Evolutionary conservation across 2,888 invertebrate species (phyloP).

Genomic region (Sesia apiformis): DNA sequence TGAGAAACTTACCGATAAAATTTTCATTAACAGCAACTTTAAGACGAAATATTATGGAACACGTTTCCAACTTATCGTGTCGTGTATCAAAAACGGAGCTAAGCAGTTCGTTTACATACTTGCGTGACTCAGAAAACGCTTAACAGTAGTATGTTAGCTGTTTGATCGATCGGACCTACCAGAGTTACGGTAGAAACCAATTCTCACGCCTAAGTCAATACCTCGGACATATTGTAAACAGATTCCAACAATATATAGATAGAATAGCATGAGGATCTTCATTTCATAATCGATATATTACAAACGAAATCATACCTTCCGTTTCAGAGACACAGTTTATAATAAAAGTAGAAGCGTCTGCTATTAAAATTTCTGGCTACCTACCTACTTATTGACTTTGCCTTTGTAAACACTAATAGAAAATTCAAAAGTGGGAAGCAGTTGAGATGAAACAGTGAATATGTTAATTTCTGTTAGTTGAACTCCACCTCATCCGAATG

Average conservation of each 20-base stretch:
- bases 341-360: conserved; percentile 12
- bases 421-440: conserved; percentile 70
- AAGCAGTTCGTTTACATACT: conserved; percentile 1
- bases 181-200: conserved; percentile 62
- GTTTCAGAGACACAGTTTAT: conserved; percentile 13
- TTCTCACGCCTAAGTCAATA: conserved; percentile 73
- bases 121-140: conserved; percentile 14
- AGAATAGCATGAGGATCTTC: conserved; percentile 19
- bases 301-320: conserved; percentile 20
- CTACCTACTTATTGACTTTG: conserved; percentile 62
- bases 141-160: conserved; percentile 55
- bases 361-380: conserved; percentile 47
- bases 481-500: too few species aligned
- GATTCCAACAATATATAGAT: conserved; percentile 19
- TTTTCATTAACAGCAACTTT: too few species aligned
- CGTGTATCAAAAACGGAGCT: background rate
- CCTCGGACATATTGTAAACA: conserved; percentile 60
- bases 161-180: conserved; percentile 62
- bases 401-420: conserved; percentile 71
- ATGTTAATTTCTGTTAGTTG: conserved; percentile 43
- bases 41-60: too few species aligned
- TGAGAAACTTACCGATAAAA: too few species aligned
- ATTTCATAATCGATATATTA: conserved; percentile 31
- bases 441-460: conserved; percentile 68
- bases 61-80: too few species aligned